Base-by-base conservation (phyloP, 2,888 invertebrate genomes). In the Apamea crenata region DNA sequence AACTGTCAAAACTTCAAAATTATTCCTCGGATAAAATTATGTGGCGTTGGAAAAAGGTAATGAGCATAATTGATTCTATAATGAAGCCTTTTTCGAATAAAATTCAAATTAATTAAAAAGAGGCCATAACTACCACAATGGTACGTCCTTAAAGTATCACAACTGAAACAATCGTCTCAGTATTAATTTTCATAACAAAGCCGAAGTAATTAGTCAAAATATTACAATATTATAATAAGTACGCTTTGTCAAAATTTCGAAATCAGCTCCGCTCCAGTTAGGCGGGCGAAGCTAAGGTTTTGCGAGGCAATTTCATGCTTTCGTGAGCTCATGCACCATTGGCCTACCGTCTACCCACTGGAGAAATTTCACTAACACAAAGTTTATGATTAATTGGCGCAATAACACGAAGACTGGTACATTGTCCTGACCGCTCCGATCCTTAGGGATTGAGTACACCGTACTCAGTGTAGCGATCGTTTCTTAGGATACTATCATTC, bases 311-410 rank as follows among this genome's bases (percentile, higher is more conserved):
- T 97, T 97, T 97, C 96, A 97, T 96, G 96, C 95, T 92, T 95
- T 94, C 94, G 90, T 95, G 96, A 94, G 91, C 95, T 94, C 93
- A 94, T 96, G 96, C 96, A 95, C 96, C 95, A 94, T 93, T 96
- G 94, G 95, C 87, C 91, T 80, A 86, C 78, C 93, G 29, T 74
- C 79, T 77, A 85, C 78, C 93, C 93, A 93, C 94, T 92, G 92
- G 94, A 95, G 95, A 95, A 96, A 96, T 97, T 96, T 96, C 95
- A 96, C 95, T 96, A 95, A 94, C 95, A 94, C 95, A 94, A 96
- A 96, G 93, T 97, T 71, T 97, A 95, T 96, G 97, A 97, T 97
- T 96, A 96, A 97, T 96, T 96, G 95, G 93, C 92, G 95, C 94
- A 96, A 96, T 97, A 96, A 95, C 94, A 94, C 93, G 94, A 94